A percentile compares a stretch with the other conserved stretches of the same genome.
Conservation (phyloP, 1,140 invertebrate species). For the Lanistes nyassanus region DNA sequence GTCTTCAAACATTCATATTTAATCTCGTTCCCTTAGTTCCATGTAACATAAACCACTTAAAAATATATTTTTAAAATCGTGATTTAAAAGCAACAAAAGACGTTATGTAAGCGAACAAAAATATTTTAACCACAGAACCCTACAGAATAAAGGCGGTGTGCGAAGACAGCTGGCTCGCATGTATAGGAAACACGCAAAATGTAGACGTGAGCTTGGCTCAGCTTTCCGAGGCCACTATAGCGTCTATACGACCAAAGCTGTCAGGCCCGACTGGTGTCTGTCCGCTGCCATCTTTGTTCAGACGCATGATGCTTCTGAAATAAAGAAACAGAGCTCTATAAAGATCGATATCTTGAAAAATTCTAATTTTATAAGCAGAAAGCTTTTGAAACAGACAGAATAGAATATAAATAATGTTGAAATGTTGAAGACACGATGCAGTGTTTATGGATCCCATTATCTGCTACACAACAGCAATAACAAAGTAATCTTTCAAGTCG, state of each 20-base stretch:
- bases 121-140: too few species aligned
- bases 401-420: not conserved
- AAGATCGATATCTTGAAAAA: not conserved
- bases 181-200: too few species aligned
- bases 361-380: not conserved
- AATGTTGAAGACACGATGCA: not conserved
- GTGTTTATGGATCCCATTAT: not conserved
- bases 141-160: too few species aligned
- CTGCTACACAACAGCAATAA: not conserved
- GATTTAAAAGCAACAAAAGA: too few species aligned
- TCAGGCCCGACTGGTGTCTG: not conserved
- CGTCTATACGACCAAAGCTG: slow-evolving; percentile 5
- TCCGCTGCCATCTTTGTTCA: not conserved
- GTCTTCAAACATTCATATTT: too few species aligned
- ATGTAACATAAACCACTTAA: too few species aligned
- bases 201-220: not conserved
- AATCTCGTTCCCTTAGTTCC: too few species aligned
- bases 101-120: too few species aligned
- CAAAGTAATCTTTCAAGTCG: not conserved
- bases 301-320: not conserved
- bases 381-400: not conserved
- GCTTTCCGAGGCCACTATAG: not conserved
- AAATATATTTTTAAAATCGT: too few species aligned
- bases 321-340: too few species aligned
- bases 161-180: too few species aligned